Conservation (phyloP, 2,797 vertebrate genomes). For the Nannoperca obscura region DNA sequence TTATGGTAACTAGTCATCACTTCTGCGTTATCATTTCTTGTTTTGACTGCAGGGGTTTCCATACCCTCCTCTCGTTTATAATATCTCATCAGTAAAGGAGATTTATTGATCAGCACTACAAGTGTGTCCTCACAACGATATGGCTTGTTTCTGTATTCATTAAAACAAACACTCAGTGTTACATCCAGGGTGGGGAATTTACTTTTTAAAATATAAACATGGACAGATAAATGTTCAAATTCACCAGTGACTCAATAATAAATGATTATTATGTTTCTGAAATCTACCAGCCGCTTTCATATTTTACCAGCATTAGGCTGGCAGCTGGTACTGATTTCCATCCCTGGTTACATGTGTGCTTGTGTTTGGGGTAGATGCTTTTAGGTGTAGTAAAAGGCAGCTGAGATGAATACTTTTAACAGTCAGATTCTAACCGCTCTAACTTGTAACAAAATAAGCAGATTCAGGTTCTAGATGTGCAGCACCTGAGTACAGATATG, state of each 20-base stretch:
- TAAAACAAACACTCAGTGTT: slow-evolving; percentile 27
- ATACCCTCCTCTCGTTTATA: slow-evolving; percentile 6
- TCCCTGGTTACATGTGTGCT: slow-evolving; percentile 12
- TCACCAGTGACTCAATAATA: no score
- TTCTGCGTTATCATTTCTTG: slow-evolving; percentile 36
- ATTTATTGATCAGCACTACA: slow-evolving; percentile 2
- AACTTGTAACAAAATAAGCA: slow-evolving; percentile 1
- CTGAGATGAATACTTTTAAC: not conserved
- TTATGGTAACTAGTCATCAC: slow-evolving; percentile 89
- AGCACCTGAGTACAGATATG: not conserved
- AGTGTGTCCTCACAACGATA: not conserved
- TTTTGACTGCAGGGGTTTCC: slow-evolving; percentile 32
- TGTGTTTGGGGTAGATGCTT: not conserved
- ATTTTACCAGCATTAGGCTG: no score
- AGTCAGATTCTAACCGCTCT: not conserved
- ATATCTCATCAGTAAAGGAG: slow-evolving; percentile 10
- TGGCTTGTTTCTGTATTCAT: slow-evolving; percentile 2
- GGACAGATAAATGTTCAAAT: no score
- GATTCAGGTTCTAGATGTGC: slow-evolving; percentile 3
- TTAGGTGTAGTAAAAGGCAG: not conserved
- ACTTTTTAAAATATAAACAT: no score
- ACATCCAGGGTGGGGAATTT: no score
- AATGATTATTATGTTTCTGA: no score
- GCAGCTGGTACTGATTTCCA: no score
- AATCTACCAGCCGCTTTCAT: no score